Percentiles rank a stretch among this genome's conserved stretches.
Evolutionary conservation across 2,888 invertebrate genomes (phyloP).

Genomic region (Nyleta sp.): DNA sequence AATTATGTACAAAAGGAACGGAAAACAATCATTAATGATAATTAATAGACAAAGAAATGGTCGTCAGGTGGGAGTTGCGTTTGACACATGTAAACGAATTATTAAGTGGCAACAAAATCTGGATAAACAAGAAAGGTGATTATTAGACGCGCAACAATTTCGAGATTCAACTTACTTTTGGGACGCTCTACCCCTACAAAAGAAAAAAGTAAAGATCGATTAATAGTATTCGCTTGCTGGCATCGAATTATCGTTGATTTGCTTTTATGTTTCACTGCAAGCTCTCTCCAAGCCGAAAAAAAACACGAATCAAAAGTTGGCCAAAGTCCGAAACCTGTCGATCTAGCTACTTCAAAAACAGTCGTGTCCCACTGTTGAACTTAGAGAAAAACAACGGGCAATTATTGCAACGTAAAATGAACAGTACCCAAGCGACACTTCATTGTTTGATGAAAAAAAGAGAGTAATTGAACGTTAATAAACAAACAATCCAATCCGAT

Average conservation of each 20-base stretch:
- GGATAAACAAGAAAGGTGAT: constrained; percentile 71
- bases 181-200: constrained; percentile 83
- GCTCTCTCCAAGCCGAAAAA: constrained; percentile 46
- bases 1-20: constrained; percentile 62
- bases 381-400: constrained; percentile 39
- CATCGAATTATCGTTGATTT: background rate
- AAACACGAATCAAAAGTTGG: constrained; percentile 42
- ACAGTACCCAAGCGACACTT: constrained; percentile 11
- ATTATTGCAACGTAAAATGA: background rate
- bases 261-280: constrained; percentile 39
- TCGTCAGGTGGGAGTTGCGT: constrained; percentile 30
- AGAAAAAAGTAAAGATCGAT: constrained; percentile 80
- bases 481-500: constrained; percentile 3
- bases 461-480: background rate
- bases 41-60: constrained; percentile 68
- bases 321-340: constrained; percentile 56
- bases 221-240: constrained; percentile 71
- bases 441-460: background rate
- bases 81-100: constrained; percentile 60
- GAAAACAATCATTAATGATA: constrained; percentile 68
- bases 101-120: constrained; percentile 54
- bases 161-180: constrained; percentile 82
- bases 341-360: constrained; percentile 14
- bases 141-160: constrained; percentile 79
- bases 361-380: background rate